Base-by-base conservation (phyloP, 2,888 invertebrate species). In the Tipula confusa region DNA sequence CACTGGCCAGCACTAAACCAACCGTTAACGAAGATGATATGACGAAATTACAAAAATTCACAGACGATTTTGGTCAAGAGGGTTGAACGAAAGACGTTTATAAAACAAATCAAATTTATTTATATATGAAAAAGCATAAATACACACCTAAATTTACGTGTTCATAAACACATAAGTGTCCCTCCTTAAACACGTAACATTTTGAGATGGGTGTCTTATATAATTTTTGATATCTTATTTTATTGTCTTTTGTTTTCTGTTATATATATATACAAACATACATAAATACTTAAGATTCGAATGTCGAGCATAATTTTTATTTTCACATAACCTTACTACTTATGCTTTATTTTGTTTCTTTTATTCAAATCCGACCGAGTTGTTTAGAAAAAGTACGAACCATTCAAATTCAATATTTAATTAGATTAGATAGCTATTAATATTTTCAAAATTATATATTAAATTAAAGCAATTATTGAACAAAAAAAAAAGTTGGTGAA, bases 1-100 rank as follows among this genome's bases (percentile, higher is more conserved):
- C 99, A 0, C 89, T 99, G 86, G 93, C 95, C 6, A 97, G 96
- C 85, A 97, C 97, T 82, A 99, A 99, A 90, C 98, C 99, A 24
- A 99, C 99, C 7, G 98, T 99, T 1, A 99, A 99, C 88, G 97
- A 97, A 85, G 96, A 97, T 24, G 99, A 99, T 89, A 93, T 99
- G 92, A 93, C 92, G 48, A 98, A 96, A 90, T 91, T 99, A 88
- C 93, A 94, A 88, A 97, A 98, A 89, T 99, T 99, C 90, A 98
- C 96, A 91, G 95, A 96, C 88, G 99, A 99, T 90, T 99, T 99
- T 90, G 99, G 99, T 36, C 98, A 98, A 90, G 99, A 99, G 91
- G 99, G 98, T 88, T 96, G 94, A 91, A 84, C 11, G 2, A 15
- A 29, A 29, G 7, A 64, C 9, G 64, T 64, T 64, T 64, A 64